phyloP scores from a whole-genome alignment of 2,113 vertebrate genomes.

The Struthidea cinerea region DNA sequence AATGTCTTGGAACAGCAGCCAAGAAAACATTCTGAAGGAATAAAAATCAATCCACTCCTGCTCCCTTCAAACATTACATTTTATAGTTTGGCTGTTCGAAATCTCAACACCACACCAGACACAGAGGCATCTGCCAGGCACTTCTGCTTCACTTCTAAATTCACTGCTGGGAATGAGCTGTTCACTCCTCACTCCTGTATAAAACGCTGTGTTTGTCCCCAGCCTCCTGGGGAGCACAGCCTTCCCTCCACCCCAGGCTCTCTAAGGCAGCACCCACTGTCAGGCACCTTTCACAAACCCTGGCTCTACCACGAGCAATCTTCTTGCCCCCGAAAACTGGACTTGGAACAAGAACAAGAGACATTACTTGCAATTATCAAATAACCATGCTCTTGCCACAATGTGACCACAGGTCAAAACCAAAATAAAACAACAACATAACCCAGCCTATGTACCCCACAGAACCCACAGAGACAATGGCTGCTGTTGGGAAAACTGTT shows the following conservation, averaged over 20 bases:
- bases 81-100: background rate
- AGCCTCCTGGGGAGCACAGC: background rate
- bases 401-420: background rate
- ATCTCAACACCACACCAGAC: background rate
- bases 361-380: background rate
- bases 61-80: background rate
- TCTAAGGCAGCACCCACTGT: background rate
- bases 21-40: background rate
- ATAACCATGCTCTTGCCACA: background rate
- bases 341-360: background rate
- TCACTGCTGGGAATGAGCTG: background rate
- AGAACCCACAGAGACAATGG: background rate
- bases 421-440: background rate
- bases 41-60: background rate
- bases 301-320: background rate
- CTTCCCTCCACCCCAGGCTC: background rate
- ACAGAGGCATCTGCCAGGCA: background rate
- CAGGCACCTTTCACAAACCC: background rate
- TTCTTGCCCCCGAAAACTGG: background rate
- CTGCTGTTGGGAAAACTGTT: background rate
- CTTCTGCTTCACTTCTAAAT: background rate
- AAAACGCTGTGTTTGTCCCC: fast-evolving
- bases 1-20: background rate
- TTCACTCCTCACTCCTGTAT: background rate
- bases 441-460: background rate